phyloP scores from a whole-genome alignment of 2,113 vertebrate species.

The Cyanoramphus novaezelandiae region DNA sequence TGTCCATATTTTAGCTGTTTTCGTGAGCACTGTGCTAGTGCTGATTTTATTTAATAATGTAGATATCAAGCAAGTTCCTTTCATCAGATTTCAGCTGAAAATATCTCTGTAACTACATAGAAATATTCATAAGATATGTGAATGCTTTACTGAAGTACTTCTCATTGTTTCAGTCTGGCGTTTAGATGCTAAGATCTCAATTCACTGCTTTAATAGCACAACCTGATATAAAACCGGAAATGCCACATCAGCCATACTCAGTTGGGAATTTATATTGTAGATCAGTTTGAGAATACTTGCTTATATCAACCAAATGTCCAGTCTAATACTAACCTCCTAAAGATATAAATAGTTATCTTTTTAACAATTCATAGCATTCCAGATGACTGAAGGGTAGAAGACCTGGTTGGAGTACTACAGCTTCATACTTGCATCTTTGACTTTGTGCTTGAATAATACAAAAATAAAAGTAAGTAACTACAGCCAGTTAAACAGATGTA shows the following conservation, averaged over 20 bases:
- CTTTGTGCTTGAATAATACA: background rate
- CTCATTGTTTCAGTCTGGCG: background rate
- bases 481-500: background rate
- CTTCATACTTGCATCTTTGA: background rate
- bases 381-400: background rate
- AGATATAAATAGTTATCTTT: background rate
- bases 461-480: background rate
- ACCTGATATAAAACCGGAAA: constrained; percentile 21
- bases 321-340: background rate
- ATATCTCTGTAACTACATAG: background rate
- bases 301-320: background rate
- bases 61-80: constrained; percentile 9
- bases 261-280: background rate
- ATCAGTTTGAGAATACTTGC: constrained; percentile 13
- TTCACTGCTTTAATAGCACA: background rate
- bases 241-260: background rate
- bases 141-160: background rate
- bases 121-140: constrained; percentile 14
- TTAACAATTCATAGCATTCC: background rate
- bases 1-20: constrained; percentile 3
- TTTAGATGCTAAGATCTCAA: background rate
- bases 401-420: background rate
- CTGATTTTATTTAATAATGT: constrained; percentile 46
- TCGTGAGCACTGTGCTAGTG: background rate
- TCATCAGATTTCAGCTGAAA: background rate